Conservation (phyloP, 2,888 invertebrate species). For the Coronaproctus castanopsis region DNA sequence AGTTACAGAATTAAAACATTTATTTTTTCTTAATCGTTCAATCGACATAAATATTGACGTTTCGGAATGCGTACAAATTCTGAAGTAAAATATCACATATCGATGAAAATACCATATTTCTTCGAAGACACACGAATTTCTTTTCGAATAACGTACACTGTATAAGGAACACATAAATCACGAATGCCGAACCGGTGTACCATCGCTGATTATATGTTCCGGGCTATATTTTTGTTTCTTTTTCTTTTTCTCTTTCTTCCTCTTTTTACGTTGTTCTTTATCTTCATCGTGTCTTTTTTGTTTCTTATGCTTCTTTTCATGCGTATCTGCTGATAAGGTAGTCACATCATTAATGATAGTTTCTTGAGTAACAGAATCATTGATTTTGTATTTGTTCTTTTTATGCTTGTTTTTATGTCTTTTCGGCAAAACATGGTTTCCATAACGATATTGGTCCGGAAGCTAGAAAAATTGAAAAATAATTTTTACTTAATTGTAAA, state of each 20-base stretch:
- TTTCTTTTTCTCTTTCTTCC: slow-evolving; percentile 88
- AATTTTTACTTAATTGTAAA: background rate
- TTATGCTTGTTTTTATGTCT: slow-evolving; percentile 91
- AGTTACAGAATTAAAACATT: too few relatives aligned
- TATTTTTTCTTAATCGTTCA: too few relatives aligned
- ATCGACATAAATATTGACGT: too few relatives aligned
- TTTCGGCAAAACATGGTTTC: slow-evolving; percentile 75
- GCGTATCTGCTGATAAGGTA: slow-evolving; percentile 48
- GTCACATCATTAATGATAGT: slow-evolving; percentile 34
- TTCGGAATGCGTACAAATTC: too few relatives aligned
- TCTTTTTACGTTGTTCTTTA: slow-evolving; percentile 77
- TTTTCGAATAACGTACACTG: too few relatives aligned
- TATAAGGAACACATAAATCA: too few relatives aligned
- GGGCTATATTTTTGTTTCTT: slow-evolving; percentile 87
- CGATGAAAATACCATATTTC: too few relatives aligned
- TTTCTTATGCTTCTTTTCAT: slow-evolving; percentile 89
- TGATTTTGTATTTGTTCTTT: slow-evolving; percentile 81
- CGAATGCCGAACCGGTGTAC: slow-evolving; percentile 39
- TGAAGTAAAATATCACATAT: too few relatives aligned
- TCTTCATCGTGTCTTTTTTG: slow-evolving; percentile 84
- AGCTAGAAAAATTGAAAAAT: slow-evolving; percentile 32
- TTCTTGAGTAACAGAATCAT: slow-evolving; percentile 47
- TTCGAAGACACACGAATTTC: too few relatives aligned
- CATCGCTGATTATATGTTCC: slow-evolving; percentile 35
- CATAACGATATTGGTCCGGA: slow-evolving; percentile 85